Base-by-base conservation (phyloP, 2,888 invertebrate species). In the Trichopoda pennipes region DNA sequence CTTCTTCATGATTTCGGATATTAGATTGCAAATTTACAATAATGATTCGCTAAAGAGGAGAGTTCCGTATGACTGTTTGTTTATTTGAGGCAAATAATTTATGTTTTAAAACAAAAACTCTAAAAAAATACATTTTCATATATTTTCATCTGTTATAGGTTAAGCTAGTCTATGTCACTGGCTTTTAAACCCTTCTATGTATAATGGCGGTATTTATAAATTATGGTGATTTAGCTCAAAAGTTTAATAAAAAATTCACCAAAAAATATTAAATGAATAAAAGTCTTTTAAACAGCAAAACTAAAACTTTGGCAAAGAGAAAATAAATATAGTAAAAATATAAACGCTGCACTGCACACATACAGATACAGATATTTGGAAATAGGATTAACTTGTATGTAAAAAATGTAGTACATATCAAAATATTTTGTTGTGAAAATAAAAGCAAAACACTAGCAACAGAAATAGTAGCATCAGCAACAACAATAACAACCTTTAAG, bases 351-450 rank as follows among this genome's bases (percentile, higher is more conserved):
- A 35, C 8, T 28, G 4, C 9, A 56, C 44, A 55, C 16, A 19
- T 3, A 44, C 9, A 44, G 12, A 56, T 28, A 28, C 28, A 28
- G 2, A 28, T 28, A 19, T 42, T 38, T 68, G 12, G 23, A 35
- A 58, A 58, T 35, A 58, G 35, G 72, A 68, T 68, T 69, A 58
- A 51, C 38, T 56, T 77, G 64, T 44, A 53, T 69, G 68, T 69
- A 69, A 38, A 72, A 72, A 42, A 47, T 78, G 70, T 75, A 63
- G 75, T 56, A 61, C 61, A 69, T 58, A 66, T 68, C 72, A 69
- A 81, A 78, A 74, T 78, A 78, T 81, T 74, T 77, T 38, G 38
- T 73, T 77, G 61, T 66, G 64, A 44, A 66, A 55, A 69, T 55
- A 61, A 28, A 68, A 47, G 21, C n/a, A 63, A 19, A 14, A 12